phyloP scores from a whole-genome alignment of 2,888 invertebrate species.

The Amorpha juglandis region DNA sequence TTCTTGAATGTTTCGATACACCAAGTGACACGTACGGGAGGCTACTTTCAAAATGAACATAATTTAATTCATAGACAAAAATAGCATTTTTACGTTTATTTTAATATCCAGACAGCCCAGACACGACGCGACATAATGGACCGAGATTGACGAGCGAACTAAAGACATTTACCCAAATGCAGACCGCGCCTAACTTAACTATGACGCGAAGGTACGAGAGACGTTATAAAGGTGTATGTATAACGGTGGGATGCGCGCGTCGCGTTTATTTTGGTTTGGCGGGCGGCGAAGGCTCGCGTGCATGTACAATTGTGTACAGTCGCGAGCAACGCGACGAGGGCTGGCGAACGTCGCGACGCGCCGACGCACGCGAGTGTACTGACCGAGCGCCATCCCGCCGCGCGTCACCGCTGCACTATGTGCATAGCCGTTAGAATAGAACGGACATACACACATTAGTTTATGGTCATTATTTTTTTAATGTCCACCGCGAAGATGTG shows the following conservation, averaged over 20 bases:
- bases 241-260: slow-evolving; percentile 30
- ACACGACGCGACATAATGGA: neutral
- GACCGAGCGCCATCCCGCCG: slow-evolving; percentile 72
- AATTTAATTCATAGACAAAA: neutral
- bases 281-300: slow-evolving; percentile 50
- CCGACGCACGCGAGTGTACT: slow-evolving; percentile 78
- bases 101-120: neutral
- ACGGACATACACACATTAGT: slow-evolving; percentile 52
- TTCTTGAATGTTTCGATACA: slow-evolving; percentile 29
- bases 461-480: slow-evolving; percentile 9
- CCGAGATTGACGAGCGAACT: slow-evolving; percentile 1
- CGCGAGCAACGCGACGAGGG: slow-evolving; percentile 44
- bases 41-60: neutral
- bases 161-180: neutral
- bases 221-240: slow-evolving; percentile 34
- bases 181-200: slow-evolving; percentile 10
- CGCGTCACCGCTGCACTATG: slow-evolving; percentile 64
- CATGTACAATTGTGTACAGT: slow-evolving; percentile 50
- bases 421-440: slow-evolving; percentile 69
- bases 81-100: neutral
- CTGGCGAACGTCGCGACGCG: slow-evolving; percentile 62
- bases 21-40: neutral
- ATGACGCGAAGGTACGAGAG: slow-evolving; percentile 3
- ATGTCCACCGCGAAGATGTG: neutral
- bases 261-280: slow-evolving; percentile 60